Evolutionary conservation across 2,888 invertebrate species (phyloP).

Genomic region (Synergus gifuensis): DNA sequence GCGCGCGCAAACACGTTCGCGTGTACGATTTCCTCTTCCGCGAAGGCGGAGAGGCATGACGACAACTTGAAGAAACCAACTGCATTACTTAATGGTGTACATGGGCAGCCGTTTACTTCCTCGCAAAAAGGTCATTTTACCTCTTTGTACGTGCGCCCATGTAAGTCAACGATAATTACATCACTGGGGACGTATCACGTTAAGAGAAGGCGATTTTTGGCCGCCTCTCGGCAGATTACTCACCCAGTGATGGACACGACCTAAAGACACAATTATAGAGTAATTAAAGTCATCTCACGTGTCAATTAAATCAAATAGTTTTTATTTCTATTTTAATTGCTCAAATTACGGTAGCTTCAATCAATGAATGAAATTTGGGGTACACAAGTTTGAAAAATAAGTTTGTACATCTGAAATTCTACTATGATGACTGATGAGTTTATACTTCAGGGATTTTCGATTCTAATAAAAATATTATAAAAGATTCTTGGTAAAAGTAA

Average conservation of each 20-base stretch:
- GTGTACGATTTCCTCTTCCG: constrained; percentile 49
- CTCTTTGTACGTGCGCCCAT: constrained; percentile 37
- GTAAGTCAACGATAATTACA: constrained; percentile 54
- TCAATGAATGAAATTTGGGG: background rate
- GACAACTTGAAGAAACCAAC: constrained; percentile 70
- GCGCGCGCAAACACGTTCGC: constrained; percentile 42
- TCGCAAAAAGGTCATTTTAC: constrained; percentile 56
- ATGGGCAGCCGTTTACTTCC: constrained; percentile 64
- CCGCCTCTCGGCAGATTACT: background rate
- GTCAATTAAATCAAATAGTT: constrained; percentile 32
- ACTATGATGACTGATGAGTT: background rate
- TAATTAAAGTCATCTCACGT: constrained; percentile 35
- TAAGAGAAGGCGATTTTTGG: constrained; percentile 38
- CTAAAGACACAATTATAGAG: constrained; percentile 36
- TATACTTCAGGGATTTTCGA: background rate
- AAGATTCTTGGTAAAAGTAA: background rate
- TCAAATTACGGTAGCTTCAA: background rate
- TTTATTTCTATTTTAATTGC: background rate
- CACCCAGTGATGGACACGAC: constrained; percentile 13
- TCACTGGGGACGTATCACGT: constrained; percentile 54
- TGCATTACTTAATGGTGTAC: constrained; percentile 72
- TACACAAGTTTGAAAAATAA: background rate
- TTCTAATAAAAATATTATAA: background rate
- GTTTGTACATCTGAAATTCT: background rate
- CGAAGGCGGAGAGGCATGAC: constrained; percentile 47